Percentiles rank a stretch among this genome's conserved stretches.
phyloP scores from a whole-genome alignment of 2,888 invertebrate species.

The Zeuzera pyrina region DNA sequence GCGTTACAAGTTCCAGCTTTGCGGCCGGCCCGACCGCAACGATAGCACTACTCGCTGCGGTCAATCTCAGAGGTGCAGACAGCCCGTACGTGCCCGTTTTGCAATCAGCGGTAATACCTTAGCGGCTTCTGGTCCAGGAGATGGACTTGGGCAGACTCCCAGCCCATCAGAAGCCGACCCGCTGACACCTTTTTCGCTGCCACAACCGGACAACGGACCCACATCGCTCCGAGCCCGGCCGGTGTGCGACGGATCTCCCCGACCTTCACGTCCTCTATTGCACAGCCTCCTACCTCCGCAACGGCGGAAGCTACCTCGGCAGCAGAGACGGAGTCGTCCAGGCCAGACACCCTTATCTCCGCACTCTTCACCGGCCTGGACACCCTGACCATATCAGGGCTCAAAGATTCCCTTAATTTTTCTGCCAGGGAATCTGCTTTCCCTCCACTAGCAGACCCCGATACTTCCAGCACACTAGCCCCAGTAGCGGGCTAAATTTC shows the following conservation, averaged over 20 bases:
- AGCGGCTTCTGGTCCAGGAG: too few relatives aligned
- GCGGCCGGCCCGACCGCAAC: too few relatives aligned
- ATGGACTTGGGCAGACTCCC: constrained; percentile 2
- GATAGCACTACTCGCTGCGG: too few relatives aligned
- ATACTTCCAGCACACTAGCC: too few relatives aligned
- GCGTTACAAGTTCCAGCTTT: too few relatives aligned
- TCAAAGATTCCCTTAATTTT: too few relatives aligned
- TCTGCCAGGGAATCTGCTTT: too few relatives aligned
- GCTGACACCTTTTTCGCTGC: constrained; percentile 3
- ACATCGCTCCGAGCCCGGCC: not conserved
- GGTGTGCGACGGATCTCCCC: not conserved
- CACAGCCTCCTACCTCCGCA: not conserved
- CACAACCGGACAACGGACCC: constrained; percentile 4
- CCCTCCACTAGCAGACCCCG: too few relatives aligned
- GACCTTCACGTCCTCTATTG: not conserved
- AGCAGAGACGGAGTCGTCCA: constrained; percentile 3
- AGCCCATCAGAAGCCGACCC: constrained; percentile 3
- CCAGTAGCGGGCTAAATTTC: too few relatives aligned
- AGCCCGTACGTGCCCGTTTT: constrained; percentile 1
- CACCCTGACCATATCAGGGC: not conserved
- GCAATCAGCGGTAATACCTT: constrained; percentile 2
- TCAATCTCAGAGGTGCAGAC: too few relatives aligned
- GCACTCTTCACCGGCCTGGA: constrained; percentile 3
- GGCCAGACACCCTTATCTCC: constrained; percentile 1
- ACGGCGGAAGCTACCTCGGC: constrained; percentile 1